Evolutionary conservation across 2,797 vertebrate species (phyloP).

Genomic region (Columba guinea): DNA sequence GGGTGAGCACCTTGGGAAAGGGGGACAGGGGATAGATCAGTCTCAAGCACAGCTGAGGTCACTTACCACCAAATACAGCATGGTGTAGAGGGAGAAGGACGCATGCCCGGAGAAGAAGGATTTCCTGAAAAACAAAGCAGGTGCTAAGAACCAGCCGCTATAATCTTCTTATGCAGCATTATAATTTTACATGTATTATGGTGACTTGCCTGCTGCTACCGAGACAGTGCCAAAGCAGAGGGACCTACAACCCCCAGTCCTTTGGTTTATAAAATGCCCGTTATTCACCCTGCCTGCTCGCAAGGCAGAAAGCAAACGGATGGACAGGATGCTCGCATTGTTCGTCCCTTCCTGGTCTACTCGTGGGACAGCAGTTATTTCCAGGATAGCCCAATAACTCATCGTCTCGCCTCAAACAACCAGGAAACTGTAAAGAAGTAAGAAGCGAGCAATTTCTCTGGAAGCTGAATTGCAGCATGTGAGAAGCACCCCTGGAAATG

Average conservation of each 20-base stretch:
- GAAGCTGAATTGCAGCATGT: rapidly evolving
- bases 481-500: neutral
- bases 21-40: neutral
- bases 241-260: neutral
- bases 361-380: conserved; percentile 38
- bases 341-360: conserved; percentile 53
- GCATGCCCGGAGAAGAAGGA: conserved; percentile 99
- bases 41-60: neutral
- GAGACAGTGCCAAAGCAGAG: neutral
- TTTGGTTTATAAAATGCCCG: neutral
- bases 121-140: conserved; percentile 84
- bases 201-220: neutral
- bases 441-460: neutral
- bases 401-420: conserved; percentile 34
- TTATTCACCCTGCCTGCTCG: neutral
- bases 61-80: conserved; percentile 99
- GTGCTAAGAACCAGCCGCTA: neutral
- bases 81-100: conserved; percentile 96
- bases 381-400: conserved; percentile 46
- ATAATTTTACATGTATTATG: rapidly evolving
- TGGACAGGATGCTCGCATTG: conserved; percentile 51
- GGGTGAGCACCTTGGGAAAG: neutral
- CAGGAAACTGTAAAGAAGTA: neutral
- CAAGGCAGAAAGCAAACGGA: neutral
- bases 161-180: neutral